Percentiles rank a stretch among this genome's conserved stretches.
Evolutionary conservation across 2,797 vertebrate species (phyloP).

Genomic region (Leucoraja ocellata): DNA sequence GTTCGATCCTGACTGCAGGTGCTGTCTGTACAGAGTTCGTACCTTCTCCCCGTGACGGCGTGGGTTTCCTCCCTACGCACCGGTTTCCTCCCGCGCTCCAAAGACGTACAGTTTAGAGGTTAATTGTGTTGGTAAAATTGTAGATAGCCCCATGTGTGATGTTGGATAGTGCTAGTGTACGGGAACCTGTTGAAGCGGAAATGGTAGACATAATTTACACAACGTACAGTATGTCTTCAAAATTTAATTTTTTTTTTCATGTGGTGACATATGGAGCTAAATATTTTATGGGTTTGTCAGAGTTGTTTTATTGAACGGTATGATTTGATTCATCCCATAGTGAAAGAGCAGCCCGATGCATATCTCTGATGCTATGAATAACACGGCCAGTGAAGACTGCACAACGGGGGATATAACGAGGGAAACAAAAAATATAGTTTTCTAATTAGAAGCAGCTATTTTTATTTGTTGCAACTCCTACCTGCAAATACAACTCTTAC

Average conservation of each 20-base stretch:
- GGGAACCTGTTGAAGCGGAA: not conserved
- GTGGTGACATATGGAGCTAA: not conserved
- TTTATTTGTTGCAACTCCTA: too few species aligned
- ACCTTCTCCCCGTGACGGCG: too few species aligned
- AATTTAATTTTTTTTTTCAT: not conserved
- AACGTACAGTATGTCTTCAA: not conserved
- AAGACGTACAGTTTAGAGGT: too few species aligned
- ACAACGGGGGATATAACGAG: not conserved
- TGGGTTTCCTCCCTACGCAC: too few species aligned
- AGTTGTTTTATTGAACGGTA: constrained; percentile 6
- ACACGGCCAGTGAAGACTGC: not conserved
- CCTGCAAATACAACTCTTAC: too few species aligned
- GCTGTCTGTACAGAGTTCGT: too few species aligned
- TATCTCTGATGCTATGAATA: not conserved
- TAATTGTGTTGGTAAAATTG: too few species aligned
- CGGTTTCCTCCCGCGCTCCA: too few species aligned
- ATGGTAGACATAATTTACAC: not conserved
- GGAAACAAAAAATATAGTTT: not conserved
- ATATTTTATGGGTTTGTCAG: constrained; percentile 29
- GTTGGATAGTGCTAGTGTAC: too few species aligned
- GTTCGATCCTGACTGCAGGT: too few species aligned
- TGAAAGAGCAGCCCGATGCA: not conserved
- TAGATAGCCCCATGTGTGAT: too few species aligned
- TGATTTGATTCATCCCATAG: not conserved
- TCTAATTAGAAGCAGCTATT: not conserved